These are phyloP conservation scores for Coleophora deauratella DNA, from an alignment of 2,888 invertebrate species.

Conservation along the genomic window DNA sequence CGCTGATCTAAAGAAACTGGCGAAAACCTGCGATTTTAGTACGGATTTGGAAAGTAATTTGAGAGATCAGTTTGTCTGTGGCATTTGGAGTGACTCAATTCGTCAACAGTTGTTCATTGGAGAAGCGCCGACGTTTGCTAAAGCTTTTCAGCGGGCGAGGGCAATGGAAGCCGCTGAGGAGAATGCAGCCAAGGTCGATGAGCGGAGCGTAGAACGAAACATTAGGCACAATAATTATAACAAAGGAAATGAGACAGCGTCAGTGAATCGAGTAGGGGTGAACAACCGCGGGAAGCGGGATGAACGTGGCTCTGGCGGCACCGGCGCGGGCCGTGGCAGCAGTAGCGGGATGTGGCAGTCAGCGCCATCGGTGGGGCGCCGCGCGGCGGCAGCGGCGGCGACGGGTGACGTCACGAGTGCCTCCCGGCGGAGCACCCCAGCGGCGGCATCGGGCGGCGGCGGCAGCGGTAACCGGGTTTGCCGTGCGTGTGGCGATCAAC, in stretches of 20 bases:
- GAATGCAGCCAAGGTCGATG: neutral
- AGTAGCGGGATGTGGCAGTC: no score
- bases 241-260: no score
- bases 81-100: neutral
- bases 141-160: neutral
- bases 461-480: no score
- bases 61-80: neutral
- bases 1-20: neutral
- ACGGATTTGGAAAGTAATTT: neutral
- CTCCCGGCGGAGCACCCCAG: neutral
- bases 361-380: no score
- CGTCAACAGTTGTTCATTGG: neutral
- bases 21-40: neutral
- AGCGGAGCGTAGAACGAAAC: neutral
- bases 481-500: no score
- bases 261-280: no score
- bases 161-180: no score
- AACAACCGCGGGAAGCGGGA: neutral
- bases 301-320: no score
- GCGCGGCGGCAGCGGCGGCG: neutral
- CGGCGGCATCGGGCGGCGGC: no score
- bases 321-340: neutral
- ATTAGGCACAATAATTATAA: no score
- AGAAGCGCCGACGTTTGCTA: neutral
- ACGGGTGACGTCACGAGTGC: neutral